phyloP scores from a whole-genome alignment of 2,113 vertebrate species.

The Cisticola juncidis region DNA sequence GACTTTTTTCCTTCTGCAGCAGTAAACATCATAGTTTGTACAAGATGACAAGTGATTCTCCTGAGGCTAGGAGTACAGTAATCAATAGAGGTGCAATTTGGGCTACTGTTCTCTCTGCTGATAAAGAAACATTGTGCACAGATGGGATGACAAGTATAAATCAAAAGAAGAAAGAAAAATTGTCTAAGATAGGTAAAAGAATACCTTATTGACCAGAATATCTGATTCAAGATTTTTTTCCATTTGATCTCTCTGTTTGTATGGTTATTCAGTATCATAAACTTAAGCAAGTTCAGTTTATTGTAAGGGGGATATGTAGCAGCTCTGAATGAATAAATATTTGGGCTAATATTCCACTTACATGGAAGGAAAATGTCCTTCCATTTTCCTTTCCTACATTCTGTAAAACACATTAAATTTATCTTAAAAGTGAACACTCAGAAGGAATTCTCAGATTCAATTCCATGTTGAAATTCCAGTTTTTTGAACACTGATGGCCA shows the following conservation, averaged over 20 bases:
- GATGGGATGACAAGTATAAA: slow-evolving; percentile 49
- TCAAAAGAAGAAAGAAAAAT: slow-evolving; percentile 42
- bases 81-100: slow-evolving; percentile 45
- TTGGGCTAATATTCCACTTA: not conserved
- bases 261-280: not conserved
- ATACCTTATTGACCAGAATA: not conserved
- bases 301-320: not conserved
- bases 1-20: slow-evolving; percentile 42
- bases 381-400: not conserved
- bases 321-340: not conserved
- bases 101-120: not conserved
- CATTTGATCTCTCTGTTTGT: not conserved
- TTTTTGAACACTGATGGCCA: not conserved
- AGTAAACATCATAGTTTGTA: slow-evolving; percentile 64
- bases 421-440: not conserved
- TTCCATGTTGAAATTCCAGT: not conserved
- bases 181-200: slow-evolving; percentile 21
- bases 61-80: slow-evolving; percentile 51
- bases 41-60: slow-evolving; percentile 69
- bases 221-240: not conserved
- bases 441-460: not conserved
- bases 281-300: not conserved
- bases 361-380: not conserved
- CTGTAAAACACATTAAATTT: not conserved
- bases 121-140: slow-evolving; percentile 29